These are phyloP conservation scores for Gila robusta DNA, from an alignment of 2,797 vertebrate genomes.

Conservation along the genomic window DNA sequence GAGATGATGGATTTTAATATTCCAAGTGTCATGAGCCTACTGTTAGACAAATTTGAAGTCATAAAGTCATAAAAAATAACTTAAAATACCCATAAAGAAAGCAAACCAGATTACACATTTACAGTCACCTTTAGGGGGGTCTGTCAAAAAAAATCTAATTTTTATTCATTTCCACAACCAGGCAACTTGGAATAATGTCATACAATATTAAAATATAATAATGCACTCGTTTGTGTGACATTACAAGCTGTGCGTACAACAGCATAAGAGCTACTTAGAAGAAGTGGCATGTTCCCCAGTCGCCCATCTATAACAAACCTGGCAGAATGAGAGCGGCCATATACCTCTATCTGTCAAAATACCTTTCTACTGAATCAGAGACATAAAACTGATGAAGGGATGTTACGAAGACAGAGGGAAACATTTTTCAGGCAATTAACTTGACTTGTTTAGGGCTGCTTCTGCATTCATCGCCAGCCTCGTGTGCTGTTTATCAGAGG, in stretches of 20 bases:
- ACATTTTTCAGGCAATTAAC: conserved; percentile 77
- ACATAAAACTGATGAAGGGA: conserved; percentile 25
- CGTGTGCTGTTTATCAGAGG: conserved; percentile 73
- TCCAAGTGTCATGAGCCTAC: conserved; percentile 66
- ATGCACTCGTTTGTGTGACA: conserved; percentile 3
- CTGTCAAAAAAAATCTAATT: conserved; percentile 63
- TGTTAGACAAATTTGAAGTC: conserved; percentile 70
- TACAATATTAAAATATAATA: conserved; percentile 14
- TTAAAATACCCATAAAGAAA: conserved; percentile 35
- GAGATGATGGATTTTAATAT: conserved; percentile 66
- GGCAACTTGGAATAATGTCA: conserved; percentile 25
- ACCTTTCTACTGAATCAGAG: conserved; percentile 26
- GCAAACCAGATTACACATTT: conserved; percentile 46
- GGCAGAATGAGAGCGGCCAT: conserved; percentile 35
- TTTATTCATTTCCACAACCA: conserved; percentile 68
- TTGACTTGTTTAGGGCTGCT: conserved; percentile 63
- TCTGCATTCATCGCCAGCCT: conserved; percentile 70
- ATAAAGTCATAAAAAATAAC: conserved; percentile 58
- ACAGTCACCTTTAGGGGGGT: conserved; percentile 47
- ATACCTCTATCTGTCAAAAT: conserved; percentile 30
- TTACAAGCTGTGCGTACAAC: conserved; percentile 5
- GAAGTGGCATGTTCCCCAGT: conserved; percentile 8
- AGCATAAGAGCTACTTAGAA: conserved; percentile 25
- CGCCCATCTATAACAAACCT: conserved; percentile 20
- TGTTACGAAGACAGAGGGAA: conserved; percentile 65